These are phyloP conservation scores for Epinephelus awoara DNA, from an alignment of 2,797 vertebrate species.

Conservation along the genomic window DNA sequence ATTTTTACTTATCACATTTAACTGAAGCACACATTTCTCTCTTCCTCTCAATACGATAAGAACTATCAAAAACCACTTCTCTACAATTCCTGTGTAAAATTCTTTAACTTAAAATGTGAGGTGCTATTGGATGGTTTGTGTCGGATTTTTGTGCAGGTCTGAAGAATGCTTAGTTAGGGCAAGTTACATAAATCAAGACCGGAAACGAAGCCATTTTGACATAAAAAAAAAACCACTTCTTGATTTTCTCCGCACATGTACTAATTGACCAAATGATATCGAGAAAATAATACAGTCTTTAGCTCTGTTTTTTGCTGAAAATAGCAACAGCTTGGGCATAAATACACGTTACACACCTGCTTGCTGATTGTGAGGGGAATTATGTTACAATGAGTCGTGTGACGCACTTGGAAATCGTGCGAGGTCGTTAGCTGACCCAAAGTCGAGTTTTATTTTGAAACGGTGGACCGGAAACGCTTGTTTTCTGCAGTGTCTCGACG, in stretches of 20 bases:
- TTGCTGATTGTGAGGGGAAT: fast-evolving
- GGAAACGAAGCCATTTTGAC: background rate
- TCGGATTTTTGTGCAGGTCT: background rate
- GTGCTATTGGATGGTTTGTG: background rate
- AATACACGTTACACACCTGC: fast-evolving
- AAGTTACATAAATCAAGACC: background rate
- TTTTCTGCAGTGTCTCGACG: fast-evolving
- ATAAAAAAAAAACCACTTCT: background rate
- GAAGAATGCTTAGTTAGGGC: too few relatives aligned
- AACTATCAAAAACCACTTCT: fast-evolving
- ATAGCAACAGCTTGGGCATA: fast-evolving
- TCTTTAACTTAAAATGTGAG: too few relatives aligned
- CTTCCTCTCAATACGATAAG: background rate
- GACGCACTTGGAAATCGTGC: background rate
- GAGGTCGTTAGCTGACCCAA: fast-evolving
- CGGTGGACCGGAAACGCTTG: background rate
- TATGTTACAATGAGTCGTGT: background rate
- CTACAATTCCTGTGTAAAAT: background rate
- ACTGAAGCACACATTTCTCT: too few relatives aligned
- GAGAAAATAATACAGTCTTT: background rate
- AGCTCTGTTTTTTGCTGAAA: background rate
- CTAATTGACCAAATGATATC: fast-evolving
- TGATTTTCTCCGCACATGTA: fast-evolving
- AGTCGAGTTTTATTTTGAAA: slow-evolving; percentile 55
- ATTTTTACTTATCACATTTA: background rate